Percentiles rank a stretch among this genome's conserved stretches.
Evolutionary conservation across 2,797 vertebrate species (phyloP).

Genomic region (Sebastes elongatus): DNA sequence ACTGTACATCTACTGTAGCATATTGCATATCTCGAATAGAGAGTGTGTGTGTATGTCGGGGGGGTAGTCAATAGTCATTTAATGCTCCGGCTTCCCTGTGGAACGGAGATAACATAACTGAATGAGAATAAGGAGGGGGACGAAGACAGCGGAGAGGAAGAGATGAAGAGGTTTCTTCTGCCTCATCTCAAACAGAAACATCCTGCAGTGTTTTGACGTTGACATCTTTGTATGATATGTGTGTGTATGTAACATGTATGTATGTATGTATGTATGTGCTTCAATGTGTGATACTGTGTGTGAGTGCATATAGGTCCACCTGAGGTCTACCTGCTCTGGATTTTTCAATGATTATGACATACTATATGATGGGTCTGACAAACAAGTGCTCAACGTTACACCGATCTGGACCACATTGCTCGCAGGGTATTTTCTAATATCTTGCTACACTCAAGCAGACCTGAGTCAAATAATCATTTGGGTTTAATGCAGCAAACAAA

Average conservation of each 20-base stretch:
- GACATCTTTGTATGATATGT: conserved; percentile 41
- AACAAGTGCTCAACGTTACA: conserved; percentile 37
- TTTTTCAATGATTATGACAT: conserved; percentile 7
- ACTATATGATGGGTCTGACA: conserved; percentile 22
- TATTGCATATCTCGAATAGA: conserved; percentile 74
- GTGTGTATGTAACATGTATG: conserved; percentile 1
- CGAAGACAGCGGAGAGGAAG: conserved; percentile 21
- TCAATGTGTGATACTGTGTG: background rate
- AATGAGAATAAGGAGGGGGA: conserved; percentile 8
- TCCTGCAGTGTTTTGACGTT: conserved; percentile 23
- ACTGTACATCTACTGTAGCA: conserved; percentile 66
- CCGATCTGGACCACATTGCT: conserved; percentile 34
- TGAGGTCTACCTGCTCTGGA: conserved; percentile 59
- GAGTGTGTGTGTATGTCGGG: too few relatives aligned
- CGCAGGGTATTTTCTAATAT: conserved; percentile 2
- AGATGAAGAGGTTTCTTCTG: conserved; percentile 29
- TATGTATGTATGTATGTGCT: background rate
- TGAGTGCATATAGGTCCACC: conserved; percentile 56
- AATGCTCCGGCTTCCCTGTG: conserved; percentile 26
- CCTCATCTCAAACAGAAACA: conserved; percentile 35
- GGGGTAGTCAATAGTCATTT: conserved; percentile 35
- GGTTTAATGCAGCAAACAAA: conserved; percentile 22
- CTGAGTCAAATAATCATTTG: conserved; percentile 67
- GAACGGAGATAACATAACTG: conserved; percentile 31
- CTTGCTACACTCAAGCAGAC: conserved; percentile 72